Conservation (phyloP, 2,888 invertebrate species). For the Protodeltote pygarga region DNA sequence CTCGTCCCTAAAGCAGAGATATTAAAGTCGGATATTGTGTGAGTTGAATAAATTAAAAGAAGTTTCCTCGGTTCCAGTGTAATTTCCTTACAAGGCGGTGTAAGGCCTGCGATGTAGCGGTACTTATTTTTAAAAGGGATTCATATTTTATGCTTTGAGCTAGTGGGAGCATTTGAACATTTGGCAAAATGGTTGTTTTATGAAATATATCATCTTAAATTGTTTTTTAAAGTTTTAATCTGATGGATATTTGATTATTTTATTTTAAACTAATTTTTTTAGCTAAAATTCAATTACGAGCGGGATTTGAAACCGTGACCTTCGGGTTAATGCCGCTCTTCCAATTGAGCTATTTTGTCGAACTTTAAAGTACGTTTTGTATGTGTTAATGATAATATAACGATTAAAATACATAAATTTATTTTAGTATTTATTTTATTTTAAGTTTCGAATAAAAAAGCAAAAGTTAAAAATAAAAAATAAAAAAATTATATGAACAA, state of each 20-base stretch:
- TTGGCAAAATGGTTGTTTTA: conserved; percentile 13
- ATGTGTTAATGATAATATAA: too few relatives aligned
- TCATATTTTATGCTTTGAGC: conserved; percentile 11
- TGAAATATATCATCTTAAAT: conserved; percentile 10
- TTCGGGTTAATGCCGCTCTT: too few relatives aligned
- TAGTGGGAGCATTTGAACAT: conserved; percentile 23
- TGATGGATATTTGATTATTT: conserved; percentile 5
- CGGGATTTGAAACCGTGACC: too few relatives aligned
- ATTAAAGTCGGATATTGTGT: conserved; percentile 59
- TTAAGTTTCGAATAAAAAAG: too few relatives aligned
- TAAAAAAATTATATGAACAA: too few relatives aligned
- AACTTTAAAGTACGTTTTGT: too few relatives aligned
- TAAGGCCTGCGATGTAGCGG: conserved; percentile 43
- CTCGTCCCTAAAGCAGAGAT: conserved; percentile 40
- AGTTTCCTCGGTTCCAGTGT: conserved; percentile 62
- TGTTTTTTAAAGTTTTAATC: conserved; percentile 4
- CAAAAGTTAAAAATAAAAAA: too few relatives aligned
- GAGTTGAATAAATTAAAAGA: conserved; percentile 64
- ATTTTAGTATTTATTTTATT: too few relatives aligned
- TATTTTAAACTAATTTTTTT: too few relatives aligned
- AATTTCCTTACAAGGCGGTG: conserved; percentile 60
- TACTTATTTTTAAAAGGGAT: conserved; percentile 15
- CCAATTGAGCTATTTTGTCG: too few relatives aligned
- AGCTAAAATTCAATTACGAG: too few relatives aligned
- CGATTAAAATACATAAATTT: too few relatives aligned